Evolutionary conservation across 2,797 vertebrate species (phyloP), one percentile per base, ranked within the genome.

Genomic region (Phoebastria nigripes): DNA sequence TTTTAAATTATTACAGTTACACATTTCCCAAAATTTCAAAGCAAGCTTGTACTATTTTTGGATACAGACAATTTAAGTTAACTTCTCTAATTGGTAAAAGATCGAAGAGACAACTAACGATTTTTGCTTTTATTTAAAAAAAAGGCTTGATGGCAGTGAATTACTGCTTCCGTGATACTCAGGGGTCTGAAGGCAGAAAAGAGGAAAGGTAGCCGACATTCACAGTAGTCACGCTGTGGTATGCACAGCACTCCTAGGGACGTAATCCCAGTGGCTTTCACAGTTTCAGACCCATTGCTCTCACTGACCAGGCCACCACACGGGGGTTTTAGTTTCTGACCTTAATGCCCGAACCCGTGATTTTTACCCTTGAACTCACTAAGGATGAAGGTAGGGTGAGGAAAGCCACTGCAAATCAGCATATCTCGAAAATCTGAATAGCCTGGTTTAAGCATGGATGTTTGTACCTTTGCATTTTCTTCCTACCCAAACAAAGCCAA

Each of bases 1-100:
- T 98, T 98, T 98, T 95, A 98, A 97, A 88, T 85, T 95, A 97
- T 97, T 98, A 97, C 89, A 95, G 93, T 98, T 97, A 97, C 94
- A 95, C 85, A 91, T 97, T 97, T 94, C 65, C 96, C 93, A 97
- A 97, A 96, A 96, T 97, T 96, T 97, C 97, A 96, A 97, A 95
- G 87, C 80, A 94, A 93, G 77, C 21, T 90, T 67, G 66, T 87
- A 58, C 89, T 97, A 97, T 94, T 97, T 97, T 97, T 92, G 84
- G 87, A 85, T 69, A 93, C 55, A 96, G 90, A 96, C 88, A 97
- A 97, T 96, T 96, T 88, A 76, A 93, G 85, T 94, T 90, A 95
- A 90, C 47, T 89, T 93, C 35, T 72, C 47, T 65, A 87, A 90
- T 6, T 82, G 65, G 82, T 58, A 94, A 82, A 83, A 77, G 59